phyloP scores from a whole-genome alignment of 1,140 invertebrate species.

The Philopotamus ludificatus region DNA sequence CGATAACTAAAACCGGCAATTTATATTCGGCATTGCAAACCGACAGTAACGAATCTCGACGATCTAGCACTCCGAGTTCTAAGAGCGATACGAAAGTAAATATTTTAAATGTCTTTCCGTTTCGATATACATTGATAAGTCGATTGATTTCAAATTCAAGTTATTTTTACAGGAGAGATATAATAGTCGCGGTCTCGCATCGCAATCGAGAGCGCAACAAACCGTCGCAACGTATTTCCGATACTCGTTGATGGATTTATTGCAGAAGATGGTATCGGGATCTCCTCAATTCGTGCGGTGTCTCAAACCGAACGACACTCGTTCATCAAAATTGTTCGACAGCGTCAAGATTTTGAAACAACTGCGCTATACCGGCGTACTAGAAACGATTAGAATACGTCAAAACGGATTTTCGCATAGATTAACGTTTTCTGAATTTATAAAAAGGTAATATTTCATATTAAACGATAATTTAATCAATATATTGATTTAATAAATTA shows the following conservation, averaged over 20 bases:
- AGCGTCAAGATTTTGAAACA: constrained; percentile 73
- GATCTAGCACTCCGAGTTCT: constrained; percentile 48
- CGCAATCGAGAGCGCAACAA: constrained; percentile 81
- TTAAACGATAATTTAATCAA: neutral
- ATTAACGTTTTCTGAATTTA: constrained; percentile 75
- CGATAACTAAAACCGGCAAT: constrained; percentile 79
- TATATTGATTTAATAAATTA: constrained; percentile 6
- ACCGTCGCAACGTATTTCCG: constrained; percentile 83
- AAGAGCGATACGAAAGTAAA: constrained; percentile 47
- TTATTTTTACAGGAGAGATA: constrained; percentile 50
- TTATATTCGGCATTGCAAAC: constrained; percentile 63
- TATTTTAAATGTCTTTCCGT: constrained; percentile 18
- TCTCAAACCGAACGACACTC: constrained; percentile 78
- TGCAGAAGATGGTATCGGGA: constrained; percentile 79
- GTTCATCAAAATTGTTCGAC: constrained; percentile 68
- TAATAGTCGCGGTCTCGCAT: constrained; percentile 66
- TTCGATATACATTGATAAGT: neutral
- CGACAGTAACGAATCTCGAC: constrained; percentile 53
- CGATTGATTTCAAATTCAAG: too few relatives aligned
- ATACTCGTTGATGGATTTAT: constrained; percentile 80
- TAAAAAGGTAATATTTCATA: constrained; percentile 62
- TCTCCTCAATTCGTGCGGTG: constrained; percentile 82
- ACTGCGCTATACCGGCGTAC: constrained; percentile 75
- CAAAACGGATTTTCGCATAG: constrained; percentile 81
- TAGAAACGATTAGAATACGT: constrained; percentile 79